Base-by-base conservation (phyloP, 2,113 vertebrate species). In the Pungitius pungitius region DNA sequence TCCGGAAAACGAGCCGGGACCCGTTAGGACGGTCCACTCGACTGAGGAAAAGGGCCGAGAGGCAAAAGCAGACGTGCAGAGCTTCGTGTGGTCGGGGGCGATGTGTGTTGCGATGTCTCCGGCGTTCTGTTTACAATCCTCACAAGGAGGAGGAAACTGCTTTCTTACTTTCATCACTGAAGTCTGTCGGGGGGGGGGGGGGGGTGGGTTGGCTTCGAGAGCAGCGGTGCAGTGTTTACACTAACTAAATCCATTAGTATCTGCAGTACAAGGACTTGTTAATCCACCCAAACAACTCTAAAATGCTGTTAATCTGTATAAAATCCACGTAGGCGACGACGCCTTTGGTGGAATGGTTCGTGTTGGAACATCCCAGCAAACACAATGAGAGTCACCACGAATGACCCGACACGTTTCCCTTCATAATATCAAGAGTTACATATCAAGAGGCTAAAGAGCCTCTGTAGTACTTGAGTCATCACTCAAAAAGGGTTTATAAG, bases 21-120 rank as follows among this genome's bases (percentile, higher is more conserved):
- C 58, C 62, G 61, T 80, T 86, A 89, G 85, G 89, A 90, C 84
- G 75, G 51, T 59, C 72, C 81, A 84, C 89, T 89, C 77, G 88
- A 73, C 27, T n/a, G 49, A 54, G 75, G 77, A 52, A 20, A 64
- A 14, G 62, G 65, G 35, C 75, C 26, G 37, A 71, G 73, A 63
- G 51, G 69, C 67, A 65, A 67, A 79, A 17, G 61, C 51, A 78
- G 70, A 82, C 73, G 61, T 47, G n/a, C 27, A 78, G 65, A 26
- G 58, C 43, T 83, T 57, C 14, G 61, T 80, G 63, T 83, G 60
- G 26, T 58, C 74, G 86, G 83, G 78, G 74, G 83, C n/a, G 79
- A 79, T 9, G 40, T 3, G 37, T 52, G n/a, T n/a, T n/a, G 78
- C 63, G 74, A 79, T 71, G n/a, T 72, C 63, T 74, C 51, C 85